Conservation (phyloP, 92 coral and sea anemone species). For the Porites evermanni region DNA sequence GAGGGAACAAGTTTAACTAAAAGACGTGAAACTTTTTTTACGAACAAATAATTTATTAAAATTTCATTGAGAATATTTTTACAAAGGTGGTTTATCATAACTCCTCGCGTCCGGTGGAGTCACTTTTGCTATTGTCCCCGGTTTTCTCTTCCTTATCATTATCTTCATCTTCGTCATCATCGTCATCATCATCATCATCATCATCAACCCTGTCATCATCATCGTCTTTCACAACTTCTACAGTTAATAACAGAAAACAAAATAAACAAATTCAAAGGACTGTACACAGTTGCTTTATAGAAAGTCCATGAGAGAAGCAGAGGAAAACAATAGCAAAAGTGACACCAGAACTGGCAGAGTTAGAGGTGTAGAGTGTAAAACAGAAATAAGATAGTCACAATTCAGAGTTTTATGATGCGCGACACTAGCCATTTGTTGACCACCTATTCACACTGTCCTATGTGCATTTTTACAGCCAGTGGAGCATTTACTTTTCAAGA, state of each 20-base stretch:
- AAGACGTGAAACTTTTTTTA: neutral
- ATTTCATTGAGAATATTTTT: conserved; percentile 1
- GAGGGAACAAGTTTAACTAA: neutral
- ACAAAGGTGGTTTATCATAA: conserved; percentile 32
- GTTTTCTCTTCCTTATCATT: conserved; percentile 61
- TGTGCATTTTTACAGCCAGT: no score
- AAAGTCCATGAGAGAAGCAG: neutral
- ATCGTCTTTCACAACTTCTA: conserved; percentile 57
- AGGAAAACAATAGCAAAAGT: conserved; percentile 36
- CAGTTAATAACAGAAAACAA: conserved; percentile 25
- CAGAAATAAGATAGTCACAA: neutral
- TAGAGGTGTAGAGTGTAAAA: neutral
- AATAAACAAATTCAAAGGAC: conserved; percentile 1
- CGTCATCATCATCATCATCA: conserved; percentile 54
- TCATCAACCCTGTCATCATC: conserved; percentile 32
- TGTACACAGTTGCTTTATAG: neutral
- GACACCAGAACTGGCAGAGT: conserved; percentile 19
- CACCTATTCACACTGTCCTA: no score
- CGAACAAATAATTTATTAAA: conserved; percentile 32
- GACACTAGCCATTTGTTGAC: neutral
- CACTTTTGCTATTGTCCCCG: conserved; percentile 48
- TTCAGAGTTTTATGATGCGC: neutral
- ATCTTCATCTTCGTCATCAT: conserved; percentile 60
- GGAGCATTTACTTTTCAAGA: no score
- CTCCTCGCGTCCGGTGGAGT: conserved; percentile 44